Evolutionary conservation across 2,888 invertebrate genomes (phyloP), one percentile per base, ranked within the genome.

Genomic region (Ptilodon capucinus): DNA sequence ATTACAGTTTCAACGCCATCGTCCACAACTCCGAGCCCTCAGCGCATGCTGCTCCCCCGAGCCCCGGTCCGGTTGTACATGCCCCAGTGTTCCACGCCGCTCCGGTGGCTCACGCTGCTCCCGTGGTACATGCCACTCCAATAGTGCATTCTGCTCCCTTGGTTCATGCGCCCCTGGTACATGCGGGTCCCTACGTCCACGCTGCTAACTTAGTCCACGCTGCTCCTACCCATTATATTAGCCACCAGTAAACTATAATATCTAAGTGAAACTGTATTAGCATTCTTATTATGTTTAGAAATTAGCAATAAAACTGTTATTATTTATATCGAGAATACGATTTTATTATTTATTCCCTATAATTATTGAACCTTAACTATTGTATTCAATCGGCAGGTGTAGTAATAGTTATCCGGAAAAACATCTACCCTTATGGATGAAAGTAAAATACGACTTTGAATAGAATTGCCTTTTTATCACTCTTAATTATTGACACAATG

Each of bases 21-120:
- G 90, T 91, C 23, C 85, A 86, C 71, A 86, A 86, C 72, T 87
- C 89, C 0, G 82, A 80, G 49, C 84, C 88, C 4, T 71, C 79
- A 30, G 71, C 74, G 5, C 81, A 84, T 28, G 75, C 80, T 13
- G 80, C 79, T 2, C 77, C 76, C 55, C 76, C 43, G 52, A 74
- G 44, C 70, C 69, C 68, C 2, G 40, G 51, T 5, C 62, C 75
- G 0, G 48, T 74, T 2, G 57, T 75, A 6, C 78, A 78, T 40
- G 59, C 69, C 2, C 70, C 70, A 0, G 48, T 74, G 11, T 56
- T 71, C 19, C 74, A 73, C 18, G 60, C 67, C 0, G 57, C 69
- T 0, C 68, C 66, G 0, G 34, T 67, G 0, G 59, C 68, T 4
- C 64, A 64, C 36, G 48, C 68, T 0, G 38, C 51, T 0, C 57